Evolutionary conservation across 2,797 vertebrate species (phyloP).

Genomic region (Eulemur albifrons): DNA sequence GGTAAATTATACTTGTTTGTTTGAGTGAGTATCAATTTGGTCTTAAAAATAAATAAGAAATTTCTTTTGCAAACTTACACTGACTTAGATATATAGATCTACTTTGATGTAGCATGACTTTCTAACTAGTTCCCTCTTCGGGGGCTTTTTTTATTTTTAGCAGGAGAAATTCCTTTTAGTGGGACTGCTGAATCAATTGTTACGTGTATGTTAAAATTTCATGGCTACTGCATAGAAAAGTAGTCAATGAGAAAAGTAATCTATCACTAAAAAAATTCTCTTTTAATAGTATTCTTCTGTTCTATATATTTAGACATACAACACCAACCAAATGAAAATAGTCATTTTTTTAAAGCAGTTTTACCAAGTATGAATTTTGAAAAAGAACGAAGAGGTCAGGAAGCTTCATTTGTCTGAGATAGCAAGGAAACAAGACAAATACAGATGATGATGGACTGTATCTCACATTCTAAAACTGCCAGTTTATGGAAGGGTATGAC

Average conservation of each 20-base stretch:
- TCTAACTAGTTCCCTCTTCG: background rate
- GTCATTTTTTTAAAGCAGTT: constrained; percentile 29
- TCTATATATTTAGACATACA: background rate
- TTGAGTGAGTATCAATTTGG: background rate
- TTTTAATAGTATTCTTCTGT: background rate
- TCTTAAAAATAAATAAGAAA: constrained; percentile 15
- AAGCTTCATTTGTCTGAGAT: constrained; percentile 24
- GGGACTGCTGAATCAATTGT: background rate
- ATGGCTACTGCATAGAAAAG: background rate
- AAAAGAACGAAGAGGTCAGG: constrained; percentile 1
- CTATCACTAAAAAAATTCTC: constrained; percentile 19
- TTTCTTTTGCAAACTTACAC: background rate
- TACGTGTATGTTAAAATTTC: constrained; percentile 30
- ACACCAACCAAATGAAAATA: background rate
- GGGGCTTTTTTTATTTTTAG: background rate
- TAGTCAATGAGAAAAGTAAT: background rate
- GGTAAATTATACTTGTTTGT: background rate
- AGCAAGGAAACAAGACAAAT: background rate
- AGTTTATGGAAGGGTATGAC: background rate
- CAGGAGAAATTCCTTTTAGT: background rate
- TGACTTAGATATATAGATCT: background rate
- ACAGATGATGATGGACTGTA: background rate
- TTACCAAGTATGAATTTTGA: constrained; percentile 49
- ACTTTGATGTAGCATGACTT: background rate
- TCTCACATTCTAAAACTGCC: constrained; percentile 1